Base-by-base conservation (phyloP, 2,113 vertebrate species). In the Xerus inauris region DNA sequence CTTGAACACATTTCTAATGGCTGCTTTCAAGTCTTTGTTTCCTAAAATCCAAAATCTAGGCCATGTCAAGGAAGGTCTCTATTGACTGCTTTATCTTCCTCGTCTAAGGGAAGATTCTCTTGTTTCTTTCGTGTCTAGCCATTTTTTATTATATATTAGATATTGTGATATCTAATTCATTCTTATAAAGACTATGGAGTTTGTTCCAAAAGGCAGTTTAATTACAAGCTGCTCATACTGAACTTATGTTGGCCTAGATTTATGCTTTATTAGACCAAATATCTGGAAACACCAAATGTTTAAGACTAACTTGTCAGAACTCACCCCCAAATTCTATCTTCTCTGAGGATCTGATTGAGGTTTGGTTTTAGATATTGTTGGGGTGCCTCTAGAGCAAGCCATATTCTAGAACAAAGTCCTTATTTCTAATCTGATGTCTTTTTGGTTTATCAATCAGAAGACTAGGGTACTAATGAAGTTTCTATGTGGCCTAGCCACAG, bases 371-470 rank as follows among this genome's bases (percentile, higher is more conserved):
- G 69, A 40, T 20, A 7, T 47, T 45, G 8, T 57, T 84, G 75
- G 73, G 7, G 40, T 57, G 3, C 35, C n/a, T 95, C 45, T 54
- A 64, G 14, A 87, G 35, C 6, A 32, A 30, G 80, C 3, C 26
- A 86, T 42, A 38, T 10, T 42, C 19, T 32, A 85, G 45, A 77
- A 42, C 10, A 69, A 73, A 88, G 84, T 72, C 30, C 32, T 89
- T 79, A 73, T 76, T 89, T 97, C 69, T 91, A 59, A 51, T 24
- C 2, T 87, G 51, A 91, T 42, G 45, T 71, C 83, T 54, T 88
- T 45, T 65, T 59, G 47, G 1, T 16, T 32, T 24, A 57, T 91
- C 9, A 24, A 35, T 16, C 81, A 32, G 47, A 91, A 76, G 84
- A 51, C 12, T 8, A 67, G 32, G 45, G 4, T 6, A 26, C 22